Percentiles rank a stretch among this genome's conserved stretches.
phyloP scores from a whole-genome alignment of 2,888 invertebrate species.

The Phyllotreta cruciferae region DNA sequence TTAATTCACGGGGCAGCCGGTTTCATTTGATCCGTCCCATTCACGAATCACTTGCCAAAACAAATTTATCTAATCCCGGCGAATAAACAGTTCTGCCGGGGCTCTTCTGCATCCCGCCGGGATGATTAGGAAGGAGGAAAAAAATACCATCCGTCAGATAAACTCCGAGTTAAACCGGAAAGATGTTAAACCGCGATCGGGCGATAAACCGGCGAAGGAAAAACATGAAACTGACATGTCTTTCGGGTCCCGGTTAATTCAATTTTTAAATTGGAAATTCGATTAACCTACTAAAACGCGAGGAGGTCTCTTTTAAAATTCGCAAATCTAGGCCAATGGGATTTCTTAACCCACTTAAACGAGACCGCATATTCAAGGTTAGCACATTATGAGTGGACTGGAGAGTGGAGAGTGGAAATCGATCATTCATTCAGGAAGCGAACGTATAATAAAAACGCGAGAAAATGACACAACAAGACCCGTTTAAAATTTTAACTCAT shows the following conservation, averaged over 20 bases:
- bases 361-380: constrained; percentile 5
- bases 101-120: not conserved
- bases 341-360: constrained; percentile 15
- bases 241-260: constrained; percentile 10
- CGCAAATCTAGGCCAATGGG: constrained; percentile 5
- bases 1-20: too few species aligned
- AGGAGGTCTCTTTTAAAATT: not conserved
- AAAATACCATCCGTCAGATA: constrained; percentile 23
- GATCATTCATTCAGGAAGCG: constrained; percentile 11
- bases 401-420: constrained; percentile 14
- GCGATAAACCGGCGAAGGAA: constrained; percentile 15
- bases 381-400: constrained; percentile 2
- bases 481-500: too few species aligned
- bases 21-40: too few species aligned
- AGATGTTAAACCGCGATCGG: constrained; percentile 5
- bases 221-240: constrained; percentile 22
- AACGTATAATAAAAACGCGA: not conserved
- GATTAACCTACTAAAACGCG: constrained; percentile 6
- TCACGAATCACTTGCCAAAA: not conserved
- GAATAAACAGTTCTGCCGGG: constrained; percentile 8
- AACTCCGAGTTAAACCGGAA: constrained; percentile 1
- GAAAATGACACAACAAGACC: too few species aligned
- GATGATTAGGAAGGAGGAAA: not conserved
- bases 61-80: constrained; percentile 10
- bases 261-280: constrained; percentile 15